A percentile compares a stretch with the other conserved stretches of the same genome.
Conservation (phyloP, 2,888 invertebrate species). For the Xiphydria camelus region DNA sequence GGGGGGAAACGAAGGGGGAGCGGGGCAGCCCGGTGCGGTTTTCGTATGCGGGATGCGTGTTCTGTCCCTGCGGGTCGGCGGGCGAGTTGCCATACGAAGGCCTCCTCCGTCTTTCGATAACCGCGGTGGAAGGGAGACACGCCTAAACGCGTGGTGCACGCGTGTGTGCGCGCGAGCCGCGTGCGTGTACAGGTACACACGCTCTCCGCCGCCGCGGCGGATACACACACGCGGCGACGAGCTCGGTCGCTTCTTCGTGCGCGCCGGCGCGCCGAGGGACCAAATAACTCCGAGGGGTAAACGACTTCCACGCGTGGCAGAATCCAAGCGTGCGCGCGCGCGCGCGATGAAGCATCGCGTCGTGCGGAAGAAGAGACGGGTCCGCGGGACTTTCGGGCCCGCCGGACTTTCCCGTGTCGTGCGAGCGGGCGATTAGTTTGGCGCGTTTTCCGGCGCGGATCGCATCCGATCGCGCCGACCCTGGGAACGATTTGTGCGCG, state of each 20-base stretch:
- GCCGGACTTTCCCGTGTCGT: too few species aligned
- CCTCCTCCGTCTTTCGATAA: constrained; percentile 17
- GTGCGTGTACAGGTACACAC: neutral
- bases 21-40: too few species aligned
- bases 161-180: neutral
- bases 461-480: too few species aligned
- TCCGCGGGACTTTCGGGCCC: constrained; percentile 6
- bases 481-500: too few species aligned
- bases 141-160: neutral
- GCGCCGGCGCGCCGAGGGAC: constrained; percentile 22
- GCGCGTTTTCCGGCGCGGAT: too few species aligned
- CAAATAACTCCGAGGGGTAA: constrained; percentile 49
- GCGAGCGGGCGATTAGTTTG: too few species aligned
- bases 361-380: constrained; percentile 24
- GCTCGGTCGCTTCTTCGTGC: too few species aligned
- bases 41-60: constrained; percentile 44
- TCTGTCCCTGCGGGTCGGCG: constrained; percentile 17
- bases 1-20: neutral
- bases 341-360: constrained; percentile 29
- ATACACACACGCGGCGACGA: too few species aligned
- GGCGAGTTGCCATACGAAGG: constrained; percentile 30
- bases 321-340: too few species aligned
- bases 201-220: too few species aligned
- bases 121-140: constrained; percentile 5
- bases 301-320: constrained; percentile 43